These are phyloP conservation scores for Xiphorhynchus erythropygius DNA, from an alignment of 2,797 vertebrate genomes.

Conservation along the genomic window DNA sequence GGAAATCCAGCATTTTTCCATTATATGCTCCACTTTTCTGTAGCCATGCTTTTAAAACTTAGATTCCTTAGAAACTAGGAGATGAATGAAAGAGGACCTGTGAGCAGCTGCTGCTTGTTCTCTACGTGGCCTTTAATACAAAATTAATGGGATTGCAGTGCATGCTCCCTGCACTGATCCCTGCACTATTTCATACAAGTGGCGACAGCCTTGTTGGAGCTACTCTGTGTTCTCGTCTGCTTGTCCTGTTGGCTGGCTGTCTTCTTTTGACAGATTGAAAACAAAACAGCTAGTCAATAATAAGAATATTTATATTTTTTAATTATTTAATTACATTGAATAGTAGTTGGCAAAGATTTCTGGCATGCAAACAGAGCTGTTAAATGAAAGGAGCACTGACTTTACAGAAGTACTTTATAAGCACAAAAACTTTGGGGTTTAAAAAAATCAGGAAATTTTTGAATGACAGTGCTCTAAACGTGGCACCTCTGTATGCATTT, in stretches of 20 bases:
- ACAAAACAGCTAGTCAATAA: conserved; percentile 23
- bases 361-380: background rate
- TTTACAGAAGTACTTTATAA: background rate
- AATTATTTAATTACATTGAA: conserved; percentile 20
- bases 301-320: conserved; percentile 26
- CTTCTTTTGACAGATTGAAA: conserved; percentile 11
- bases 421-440: background rate
- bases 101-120: background rate
- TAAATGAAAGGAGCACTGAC: background rate
- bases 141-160: conserved; percentile 30
- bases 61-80: background rate
- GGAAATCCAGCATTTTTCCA: background rate
- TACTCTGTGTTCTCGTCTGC: background rate
- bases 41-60: background rate
- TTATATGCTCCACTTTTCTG: background rate
- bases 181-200: conserved; percentile 11
- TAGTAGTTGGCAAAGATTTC: background rate
- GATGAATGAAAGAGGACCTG: background rate
- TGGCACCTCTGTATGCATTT: background rate
- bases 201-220: fast-evolving
- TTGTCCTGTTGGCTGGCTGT: background rate
- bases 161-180: background rate
- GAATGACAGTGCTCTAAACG: background rate
- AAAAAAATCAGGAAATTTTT: background rate
- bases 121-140: background rate